Evolutionary conservation across 2,113 vertebrate genomes (phyloP).

Genomic region (Ceyx melanurus): DNA sequence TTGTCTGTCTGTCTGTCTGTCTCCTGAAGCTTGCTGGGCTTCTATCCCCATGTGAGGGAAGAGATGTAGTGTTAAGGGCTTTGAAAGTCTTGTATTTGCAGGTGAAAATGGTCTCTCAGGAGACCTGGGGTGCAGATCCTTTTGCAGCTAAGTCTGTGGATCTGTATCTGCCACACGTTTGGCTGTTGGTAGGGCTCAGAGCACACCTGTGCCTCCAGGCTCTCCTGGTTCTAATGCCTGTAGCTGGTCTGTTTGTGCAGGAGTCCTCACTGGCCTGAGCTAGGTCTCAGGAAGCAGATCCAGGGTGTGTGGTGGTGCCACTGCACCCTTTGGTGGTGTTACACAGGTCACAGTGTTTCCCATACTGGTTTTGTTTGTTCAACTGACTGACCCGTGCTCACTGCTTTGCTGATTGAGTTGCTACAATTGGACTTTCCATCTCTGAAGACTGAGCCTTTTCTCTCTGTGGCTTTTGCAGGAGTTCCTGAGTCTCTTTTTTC

Average conservation of each 20-base stretch:
- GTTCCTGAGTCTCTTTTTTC: neutral
- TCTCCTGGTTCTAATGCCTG: neutral
- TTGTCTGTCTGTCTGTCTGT: neutral
- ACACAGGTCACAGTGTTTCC: neutral
- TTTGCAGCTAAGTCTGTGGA: neutral
- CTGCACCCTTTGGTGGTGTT: neutral
- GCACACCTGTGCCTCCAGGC: neutral
- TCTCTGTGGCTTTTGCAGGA: neutral
- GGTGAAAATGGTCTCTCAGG: neutral
- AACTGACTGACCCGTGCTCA: rapidly evolving
- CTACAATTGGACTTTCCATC: neutral
- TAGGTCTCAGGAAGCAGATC: neutral
- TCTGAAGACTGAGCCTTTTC: neutral
- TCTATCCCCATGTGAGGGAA: neutral
- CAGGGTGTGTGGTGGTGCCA: neutral
- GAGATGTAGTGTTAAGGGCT: neutral
- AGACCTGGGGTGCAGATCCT: neutral
- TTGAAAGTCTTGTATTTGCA: neutral
- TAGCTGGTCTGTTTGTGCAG: neutral
- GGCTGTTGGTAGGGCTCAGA: neutral
- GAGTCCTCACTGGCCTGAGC: neutral
- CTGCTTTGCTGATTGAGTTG: neutral
- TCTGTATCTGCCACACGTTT: neutral
- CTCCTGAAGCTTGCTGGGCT: neutral
- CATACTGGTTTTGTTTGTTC: neutral